Percentiles rank a stretch among this genome's conserved stretches.
These are phyloP conservation scores for Mesaphorura yosii DNA, from an alignment of 1,140 invertebrate species.

Conservation along the genomic window DNA sequence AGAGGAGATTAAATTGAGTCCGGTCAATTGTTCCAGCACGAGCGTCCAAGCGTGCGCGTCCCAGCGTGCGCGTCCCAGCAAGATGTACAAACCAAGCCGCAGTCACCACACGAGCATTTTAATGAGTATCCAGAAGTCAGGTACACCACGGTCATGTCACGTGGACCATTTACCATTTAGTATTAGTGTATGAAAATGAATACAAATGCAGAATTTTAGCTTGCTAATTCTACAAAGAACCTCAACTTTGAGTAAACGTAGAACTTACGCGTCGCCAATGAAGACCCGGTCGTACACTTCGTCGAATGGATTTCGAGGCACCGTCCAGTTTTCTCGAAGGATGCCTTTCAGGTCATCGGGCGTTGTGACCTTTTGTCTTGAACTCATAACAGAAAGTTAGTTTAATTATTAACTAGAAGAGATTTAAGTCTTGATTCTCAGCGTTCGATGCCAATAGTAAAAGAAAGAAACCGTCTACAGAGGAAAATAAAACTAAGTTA, in stretches of 20 bases:
- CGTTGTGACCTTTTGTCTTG: neutral
- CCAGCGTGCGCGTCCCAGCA: neutral
- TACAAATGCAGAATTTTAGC: neutral
- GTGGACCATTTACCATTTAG: too few relatives aligned
- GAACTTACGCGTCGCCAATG: conserved; percentile 39
- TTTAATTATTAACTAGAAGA: too few relatives aligned
- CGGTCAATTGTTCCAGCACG: neutral
- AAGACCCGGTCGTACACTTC: conserved; percentile 41
- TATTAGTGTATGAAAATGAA: too few relatives aligned
- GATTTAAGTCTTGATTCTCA: too few relatives aligned
- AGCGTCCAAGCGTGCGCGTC: too few relatives aligned
- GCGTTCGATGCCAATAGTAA: too few relatives aligned
- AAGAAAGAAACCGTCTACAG: too few relatives aligned
- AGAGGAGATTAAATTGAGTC: neutral
- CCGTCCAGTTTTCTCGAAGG: conserved; percentile 13
- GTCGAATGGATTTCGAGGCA: conserved; percentile 32
- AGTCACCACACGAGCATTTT: too few relatives aligned
- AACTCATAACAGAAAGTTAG: too few relatives aligned
- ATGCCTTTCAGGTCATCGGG: conserved; percentile 14
- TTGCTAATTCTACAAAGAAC: conserved; percentile 4
- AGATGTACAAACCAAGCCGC: too few relatives aligned
- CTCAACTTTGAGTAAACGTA: neutral
- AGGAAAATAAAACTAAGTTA: too few relatives aligned
- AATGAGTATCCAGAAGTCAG: neutral
- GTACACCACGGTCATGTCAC: neutral